Base-by-base conservation (phyloP, 1,140 invertebrate species). In the Drosophila kanapiae region DNA sequence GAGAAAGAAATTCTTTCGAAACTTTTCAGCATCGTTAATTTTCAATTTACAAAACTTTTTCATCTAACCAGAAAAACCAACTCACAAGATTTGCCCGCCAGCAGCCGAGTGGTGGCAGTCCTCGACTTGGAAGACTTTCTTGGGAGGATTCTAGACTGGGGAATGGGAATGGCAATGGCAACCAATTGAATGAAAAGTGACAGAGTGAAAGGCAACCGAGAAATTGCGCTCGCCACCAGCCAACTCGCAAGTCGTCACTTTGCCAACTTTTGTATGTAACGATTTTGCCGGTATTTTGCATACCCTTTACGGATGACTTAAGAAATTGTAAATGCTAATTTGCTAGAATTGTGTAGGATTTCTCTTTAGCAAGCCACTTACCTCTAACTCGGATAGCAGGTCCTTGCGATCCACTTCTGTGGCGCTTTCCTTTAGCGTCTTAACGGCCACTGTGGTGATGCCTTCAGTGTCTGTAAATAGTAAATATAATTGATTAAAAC, bases 351-450 rank as follows among this genome's bases (percentile, higher is more conserved):
- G 38, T 33, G 10, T 35, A 6, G 14, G 45, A 35, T 58, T 38
- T 6, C 11, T 18, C 18, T 33, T 33, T 51, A 37, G 11, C 31
- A 37, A 6, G 35, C 38, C 14, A 37, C 85, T 84, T 75, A 93
- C 92, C 88, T 97, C 95, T 14, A 99, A 93, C 86, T 99, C 98
- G 43, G 97, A 97, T 0, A 97, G 91, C 16, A 99, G 94, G 93
- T 99, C 98, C 31, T 96, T 94, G 78, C 96, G 95, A 91, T 99
- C 98, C 69, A 96, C 95, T 83, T 98, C 97, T 8, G 95, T 96
- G 1, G 98, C 97, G 90, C 97, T 98, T 92, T 98, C 98, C 93
- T 98, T 98, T 1, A 98, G 93, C 1, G 97, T 98, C 93, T 98
- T 98, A 4, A 98, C 97, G 1, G 97, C 97, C 0, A 98, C 97